Conservation (phyloP, 2,797 vertebrate species). For the Silurus lanzhouensis region DNA sequence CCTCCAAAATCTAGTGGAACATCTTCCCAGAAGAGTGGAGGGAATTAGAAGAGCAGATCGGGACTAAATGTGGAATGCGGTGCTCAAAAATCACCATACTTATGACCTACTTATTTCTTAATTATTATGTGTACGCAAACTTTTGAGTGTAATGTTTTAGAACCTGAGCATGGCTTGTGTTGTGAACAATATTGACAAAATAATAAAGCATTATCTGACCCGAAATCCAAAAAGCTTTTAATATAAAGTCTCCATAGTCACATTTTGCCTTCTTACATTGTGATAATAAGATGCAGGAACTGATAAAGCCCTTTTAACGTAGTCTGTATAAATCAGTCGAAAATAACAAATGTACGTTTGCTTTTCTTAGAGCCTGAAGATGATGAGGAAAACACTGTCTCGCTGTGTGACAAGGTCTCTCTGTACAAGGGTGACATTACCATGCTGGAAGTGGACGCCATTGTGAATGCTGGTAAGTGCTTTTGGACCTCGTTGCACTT, state of each 20-base stretch:
- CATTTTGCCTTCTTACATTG: not conserved
- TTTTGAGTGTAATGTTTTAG: not conserved
- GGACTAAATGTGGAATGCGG: too few relatives aligned
- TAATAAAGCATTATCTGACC: constrained; percentile 5
- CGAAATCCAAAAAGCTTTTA: constrained; percentile 4
- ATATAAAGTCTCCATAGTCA: not conserved
- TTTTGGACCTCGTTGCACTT: not conserved
- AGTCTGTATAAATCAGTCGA: not conserved
- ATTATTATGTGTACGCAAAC: too few relatives aligned
- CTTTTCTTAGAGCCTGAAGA: constrained; percentile 73
- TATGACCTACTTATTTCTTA: too few relatives aligned
- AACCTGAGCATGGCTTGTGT: too few relatives aligned
- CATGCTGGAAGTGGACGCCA: constrained; percentile 90
- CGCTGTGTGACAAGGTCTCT: constrained; percentile 88
- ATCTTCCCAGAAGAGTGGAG: too few relatives aligned
- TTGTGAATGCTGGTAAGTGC: constrained; percentile 95
- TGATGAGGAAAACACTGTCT: constrained; percentile 75
- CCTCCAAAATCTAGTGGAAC: too few relatives aligned
- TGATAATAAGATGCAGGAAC: not conserved
- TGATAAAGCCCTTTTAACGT: not conserved
- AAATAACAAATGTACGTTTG: not conserved
- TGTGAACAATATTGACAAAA: not conserved
- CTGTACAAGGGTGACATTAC: constrained; percentile 98
- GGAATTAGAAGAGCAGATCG: too few relatives aligned
- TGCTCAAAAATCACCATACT: too few relatives aligned